Percentiles rank a stretch among this genome's conserved stretches.
Conservation (phyloP, 2,797 vertebrate species). For the Silurus lanzhouensis region DNA sequence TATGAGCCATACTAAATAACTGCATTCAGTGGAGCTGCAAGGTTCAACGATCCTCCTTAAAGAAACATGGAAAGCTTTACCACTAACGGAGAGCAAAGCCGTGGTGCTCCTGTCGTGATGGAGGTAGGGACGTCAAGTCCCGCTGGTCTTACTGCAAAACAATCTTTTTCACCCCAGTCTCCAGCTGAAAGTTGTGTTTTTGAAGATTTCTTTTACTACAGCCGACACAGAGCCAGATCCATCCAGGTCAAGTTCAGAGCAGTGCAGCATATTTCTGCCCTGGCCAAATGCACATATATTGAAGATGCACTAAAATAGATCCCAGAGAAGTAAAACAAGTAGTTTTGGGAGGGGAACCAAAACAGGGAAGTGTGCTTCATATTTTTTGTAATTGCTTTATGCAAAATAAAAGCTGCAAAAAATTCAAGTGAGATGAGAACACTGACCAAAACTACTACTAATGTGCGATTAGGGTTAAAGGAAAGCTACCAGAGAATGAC, state of each 20-base stretch:
- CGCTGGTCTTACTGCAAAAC: slow-evolving; percentile 18
- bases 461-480: not conserved
- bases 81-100: slow-evolving; percentile 11
- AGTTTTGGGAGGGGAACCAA: not conserved
- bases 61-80: slow-evolving; percentile 26
- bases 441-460: not conserved
- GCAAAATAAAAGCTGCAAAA: not conserved
- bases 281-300: not conserved
- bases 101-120: not conserved
- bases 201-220: not conserved
- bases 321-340: not conserved
- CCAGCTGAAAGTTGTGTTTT: slow-evolving; percentile 10
- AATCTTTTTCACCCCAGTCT: slow-evolving; percentile 19
- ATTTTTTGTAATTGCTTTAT: not conserved
- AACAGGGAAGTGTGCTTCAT: not conserved
- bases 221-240: not conserved
- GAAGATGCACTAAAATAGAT: not conserved
- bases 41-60: slow-evolving; percentile 33
- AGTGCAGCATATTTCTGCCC: not conserved
- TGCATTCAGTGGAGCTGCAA: slow-evolving; percentile 49
- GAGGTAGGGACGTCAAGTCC: not conserved
- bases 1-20: not conserved
- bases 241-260: not conserved
- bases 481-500: not conserved
- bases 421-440: not conserved